phyloP scores from a whole-genome alignment of 2,888 invertebrate species.

The Lithophane semibrunnea region DNA sequence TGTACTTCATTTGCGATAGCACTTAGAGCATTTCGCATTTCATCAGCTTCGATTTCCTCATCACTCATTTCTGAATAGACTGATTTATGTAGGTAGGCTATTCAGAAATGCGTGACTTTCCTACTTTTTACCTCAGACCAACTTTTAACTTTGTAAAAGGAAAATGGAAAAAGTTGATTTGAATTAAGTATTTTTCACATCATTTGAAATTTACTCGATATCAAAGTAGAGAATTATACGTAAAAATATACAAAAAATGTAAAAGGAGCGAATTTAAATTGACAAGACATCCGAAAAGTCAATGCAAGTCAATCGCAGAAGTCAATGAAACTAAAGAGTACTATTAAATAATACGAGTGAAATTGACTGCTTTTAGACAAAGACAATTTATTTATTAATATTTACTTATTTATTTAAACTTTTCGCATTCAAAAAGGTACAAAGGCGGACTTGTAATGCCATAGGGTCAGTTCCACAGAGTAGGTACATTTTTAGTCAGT shows the following conservation, averaged over 20 bases:
- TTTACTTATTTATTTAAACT: no score
- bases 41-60: constrained; percentile 55
- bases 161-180: not conserved
- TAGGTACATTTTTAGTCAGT: no score
- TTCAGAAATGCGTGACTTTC: not conserved
- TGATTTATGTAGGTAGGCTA: not conserved
- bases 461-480: no score
- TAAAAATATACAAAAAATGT: constrained; percentile 11
- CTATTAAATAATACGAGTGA: not conserved
- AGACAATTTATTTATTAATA: constrained; percentile 17
- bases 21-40: constrained; percentile 74
- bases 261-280: constrained; percentile 23
- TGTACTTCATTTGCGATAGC: constrained; percentile 79
- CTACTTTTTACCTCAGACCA: no score
- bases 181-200: not conserved
- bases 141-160: not conserved
- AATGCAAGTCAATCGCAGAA: not conserved
- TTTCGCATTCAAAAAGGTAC: no score
- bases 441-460: no score
- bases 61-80: constrained; percentile 44
- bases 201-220: constrained; percentile 33
- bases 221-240: not conserved
- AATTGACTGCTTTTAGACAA: not conserved
- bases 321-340: not conserved
- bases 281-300: constrained; percentile 25